phyloP scores from a whole-genome alignment of 2,113 vertebrate genomes.

The Malurus elegans region DNA sequence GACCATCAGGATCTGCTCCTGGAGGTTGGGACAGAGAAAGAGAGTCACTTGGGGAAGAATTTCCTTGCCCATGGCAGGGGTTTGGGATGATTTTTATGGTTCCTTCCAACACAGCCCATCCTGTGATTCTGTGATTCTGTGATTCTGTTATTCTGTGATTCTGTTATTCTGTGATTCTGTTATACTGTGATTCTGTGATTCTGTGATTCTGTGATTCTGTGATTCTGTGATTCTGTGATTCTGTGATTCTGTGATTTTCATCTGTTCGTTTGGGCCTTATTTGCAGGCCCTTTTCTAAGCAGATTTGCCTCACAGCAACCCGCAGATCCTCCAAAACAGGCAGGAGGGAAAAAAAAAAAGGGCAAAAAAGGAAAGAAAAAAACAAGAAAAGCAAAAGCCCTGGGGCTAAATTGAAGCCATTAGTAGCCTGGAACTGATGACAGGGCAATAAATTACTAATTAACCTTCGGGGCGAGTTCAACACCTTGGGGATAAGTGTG shows the following conservation, averaged over 20 bases:
- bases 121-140: neutral
- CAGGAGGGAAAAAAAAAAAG: rapidly evolving
- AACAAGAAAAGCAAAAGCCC: neutral
- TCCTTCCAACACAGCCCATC: neutral
- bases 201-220: neutral
- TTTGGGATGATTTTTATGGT: neutral
- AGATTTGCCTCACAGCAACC: neutral
- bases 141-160: too few species aligned
- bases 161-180: neutral
- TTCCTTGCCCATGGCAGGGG: neutral
- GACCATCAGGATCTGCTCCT: neutral
- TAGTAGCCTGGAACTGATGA: constrained; percentile 63
- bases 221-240: too few species aligned
- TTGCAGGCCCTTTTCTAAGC: neutral
- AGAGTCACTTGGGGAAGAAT: too few species aligned
- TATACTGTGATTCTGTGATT: neutral
- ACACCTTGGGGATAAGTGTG: constrained; percentile 68
- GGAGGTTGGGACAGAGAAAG: rapidly evolving
- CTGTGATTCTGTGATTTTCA: neutral
- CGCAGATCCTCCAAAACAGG: neutral
- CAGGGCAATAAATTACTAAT: constrained; percentile 72
- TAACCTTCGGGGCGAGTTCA: constrained; percentile 68
- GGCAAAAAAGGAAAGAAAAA: rapidly evolving
- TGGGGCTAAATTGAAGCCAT: constrained; percentile 59
- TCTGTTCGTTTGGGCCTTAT: neutral